A percentile compares a stretch with the other conserved stretches of the same genome.
These are phyloP conservation scores for Esperia sulphurella DNA, from an alignment of 2,888 invertebrate genomes.

Conservation along the genomic window DNA sequence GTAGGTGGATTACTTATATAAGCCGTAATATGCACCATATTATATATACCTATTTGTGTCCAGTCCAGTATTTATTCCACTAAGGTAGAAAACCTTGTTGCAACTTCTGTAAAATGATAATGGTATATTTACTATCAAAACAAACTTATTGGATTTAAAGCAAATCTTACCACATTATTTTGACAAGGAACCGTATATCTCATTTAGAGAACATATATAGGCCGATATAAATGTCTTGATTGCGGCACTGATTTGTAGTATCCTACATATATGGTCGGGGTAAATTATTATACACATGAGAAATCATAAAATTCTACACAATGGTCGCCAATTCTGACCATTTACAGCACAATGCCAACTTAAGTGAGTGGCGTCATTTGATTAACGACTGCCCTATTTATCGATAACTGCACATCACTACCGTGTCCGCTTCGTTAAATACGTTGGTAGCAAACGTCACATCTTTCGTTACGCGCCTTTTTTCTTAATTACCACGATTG, in stretches of 20 bases:
- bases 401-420: conserved; percentile 50
- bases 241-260: conserved; percentile 9
- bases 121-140: neutral
- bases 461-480: conserved; percentile 69
- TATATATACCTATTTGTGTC: too few species aligned
- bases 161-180: neutral
- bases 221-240: conserved; percentile 7
- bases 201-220: neutral
- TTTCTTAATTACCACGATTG: conserved; percentile 73
- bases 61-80: too few species aligned
- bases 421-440: conserved; percentile 42
- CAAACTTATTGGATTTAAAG: neutral
- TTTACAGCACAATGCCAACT: conserved; percentile 13
- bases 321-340: conserved; percentile 19
- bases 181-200: conserved; percentile 5
- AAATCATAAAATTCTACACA: conserved; percentile 19
- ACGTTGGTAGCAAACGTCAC: conserved; percentile 66
- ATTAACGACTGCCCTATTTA: conserved; percentile 17
- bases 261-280: conserved; percentile 9
- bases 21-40: too few species aligned
- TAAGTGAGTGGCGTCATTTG: conserved; percentile 5
- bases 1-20: too few species aligned
- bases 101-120: too few species aligned
- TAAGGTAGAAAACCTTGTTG: too few species aligned
- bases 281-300: conserved; percentile 9